Base-by-base conservation (phyloP, 2,888 invertebrate species). In the Tanytarsus gracilentus region DNA sequence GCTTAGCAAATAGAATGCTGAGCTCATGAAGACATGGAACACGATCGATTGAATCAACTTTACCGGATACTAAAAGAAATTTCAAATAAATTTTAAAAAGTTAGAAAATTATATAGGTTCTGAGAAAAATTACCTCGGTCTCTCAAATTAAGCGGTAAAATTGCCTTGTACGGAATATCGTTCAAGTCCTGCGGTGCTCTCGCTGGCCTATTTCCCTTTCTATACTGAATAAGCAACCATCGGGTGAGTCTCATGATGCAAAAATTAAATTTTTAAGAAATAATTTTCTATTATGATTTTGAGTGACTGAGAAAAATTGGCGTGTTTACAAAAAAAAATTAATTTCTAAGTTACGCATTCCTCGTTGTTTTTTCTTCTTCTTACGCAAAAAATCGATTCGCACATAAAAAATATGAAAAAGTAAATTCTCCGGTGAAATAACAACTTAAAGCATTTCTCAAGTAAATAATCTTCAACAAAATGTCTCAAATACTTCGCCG, bases 401-500 rank as follows among this genome's bases (percentile, higher is more conserved):
- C n/a, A n/a, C n/a, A n/a, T n/a, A n/a, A n/a, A n/a, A n/a, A n/a
- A n/a, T n/a, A n/a, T n/a, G n/a, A n/a, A n/a, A n/a, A n/a, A n/a
- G n/a, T n/a, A n/a, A n/a, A n/a, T n/a, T n/a, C n/a, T n/a, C n/a
- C n/a, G n/a, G n/a, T n/a, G n/a, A n/a, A n/a, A n/a, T n/a, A n/a
- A n/a, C n/a, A n/a, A n/a, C n/a, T n/a, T n/a, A n/a, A n/a, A n/a
- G n/a, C n/a, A n/a, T n/a, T n/a, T n/a, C n/a, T n/a, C n/a, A n/a
- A n/a, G n/a, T n/a, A n/a, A n/a, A 1, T 18, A 44, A 44, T 18
- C 11, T 44, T 8, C 23, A 44, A 11, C 23, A 44, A 14, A 9
- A 52, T 52, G 52, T 52, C 52, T 30, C 52, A 52, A 33, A 52
- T 52, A 30, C 21, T 52, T 14, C 29, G 52, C 11, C 18, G 52